These are phyloP conservation scores for Xerus inauris DNA, from an alignment of 2,113 vertebrate species.

Conservation along the genomic window DNA sequence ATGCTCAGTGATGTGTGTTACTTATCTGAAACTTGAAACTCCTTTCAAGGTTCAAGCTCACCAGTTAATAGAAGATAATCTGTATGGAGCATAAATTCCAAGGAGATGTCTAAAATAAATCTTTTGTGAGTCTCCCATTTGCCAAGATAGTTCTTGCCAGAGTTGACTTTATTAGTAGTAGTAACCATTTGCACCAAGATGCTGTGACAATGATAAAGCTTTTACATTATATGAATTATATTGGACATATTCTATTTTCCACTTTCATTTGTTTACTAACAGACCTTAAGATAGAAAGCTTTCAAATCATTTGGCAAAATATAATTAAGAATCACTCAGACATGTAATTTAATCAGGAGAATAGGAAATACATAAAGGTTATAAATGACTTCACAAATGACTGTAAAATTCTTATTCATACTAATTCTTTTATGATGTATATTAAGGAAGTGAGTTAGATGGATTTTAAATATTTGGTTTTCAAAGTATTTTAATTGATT, in stretches of 20 bases:
- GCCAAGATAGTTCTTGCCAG: slow-evolving; percentile 65
- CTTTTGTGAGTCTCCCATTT: slow-evolving; percentile 21
- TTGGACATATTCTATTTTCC: slow-evolving; percentile 83
- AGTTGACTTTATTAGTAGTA: slow-evolving; percentile 74
- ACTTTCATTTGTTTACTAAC: slow-evolving; percentile 87
- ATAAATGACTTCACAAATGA: slow-evolving; percentile 86
- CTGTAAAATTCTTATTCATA: slow-evolving; percentile 81
- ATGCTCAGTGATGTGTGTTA: slow-evolving; percentile 79
- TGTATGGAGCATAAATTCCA: slow-evolving; percentile 82
- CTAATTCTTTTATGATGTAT: slow-evolving; percentile 82
- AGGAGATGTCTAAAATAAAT: slow-evolving; percentile 79
- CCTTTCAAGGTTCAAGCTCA: slow-evolving; percentile 83
- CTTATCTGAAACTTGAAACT: slow-evolving; percentile 82
- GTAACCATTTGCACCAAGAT: slow-evolving; percentile 52
- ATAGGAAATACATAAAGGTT: slow-evolving; percentile 88
- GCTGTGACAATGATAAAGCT: slow-evolving; percentile 78
- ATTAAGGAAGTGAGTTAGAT: slow-evolving; percentile 78
- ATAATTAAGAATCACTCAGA: slow-evolving; percentile 93
- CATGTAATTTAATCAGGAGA: slow-evolving; percentile 93
- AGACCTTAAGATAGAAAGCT: slow-evolving; percentile 89
- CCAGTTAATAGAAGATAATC: slow-evolving; percentile 82
- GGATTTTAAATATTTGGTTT: slow-evolving; percentile 79
- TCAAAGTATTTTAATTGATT: slow-evolving; percentile 81
- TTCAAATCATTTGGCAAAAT: slow-evolving; percentile 89
- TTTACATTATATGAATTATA: slow-evolving; percentile 77